Base-by-base conservation (phyloP, 2,888 invertebrate genomes). In the Stictocephala bisonia region DNA sequence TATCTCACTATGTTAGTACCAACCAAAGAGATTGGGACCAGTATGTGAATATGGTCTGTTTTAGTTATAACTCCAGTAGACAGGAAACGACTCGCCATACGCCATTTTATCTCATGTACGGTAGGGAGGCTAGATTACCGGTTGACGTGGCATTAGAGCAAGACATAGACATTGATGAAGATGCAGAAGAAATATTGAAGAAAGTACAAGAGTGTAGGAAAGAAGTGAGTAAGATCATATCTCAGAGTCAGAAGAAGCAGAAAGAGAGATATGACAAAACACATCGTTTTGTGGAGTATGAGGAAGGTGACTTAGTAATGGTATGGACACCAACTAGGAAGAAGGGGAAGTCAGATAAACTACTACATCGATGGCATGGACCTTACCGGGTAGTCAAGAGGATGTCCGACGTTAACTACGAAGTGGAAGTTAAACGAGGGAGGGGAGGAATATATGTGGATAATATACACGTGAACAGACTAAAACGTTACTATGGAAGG, bases 11-110 rank as follows among this genome's bases (percentile, higher is more conserved):
- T 40, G 40, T 53, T 13, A n/a, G 53, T 20, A 53, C 53, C 13
- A 22, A 64, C 22, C 64, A 64, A 20, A 22, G 41, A 18, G 64
- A 64, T 18, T 64, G 64, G 64, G 64, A 41, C 20, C 18, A 24
- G 18, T 64, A 41, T 40, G 20, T 64, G 7, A 64, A 64, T 15
- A 24, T 64, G 11, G 15, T 29, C 9, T 41, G 41, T 20, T 64
- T 64, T 20, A 41, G 41, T 22, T 64, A 53, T 22, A 64, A 64
- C 18, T 35, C 64, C 7, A 13, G 15, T 3, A 13, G 22, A 2
- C 64, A 64, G 31, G 64, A 64, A 13, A 64, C 64, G 4, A 64
- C 40, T 7, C 31, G 20, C 31, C 40, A 20, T 20, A 41, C 64
- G 3, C 64, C 64, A 9, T 40, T 18, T 13, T 64, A 40, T 20